Evolutionary conservation across 2,888 invertebrate genomes (phyloP).

Genomic region (Epistrophe eligans): DNA sequence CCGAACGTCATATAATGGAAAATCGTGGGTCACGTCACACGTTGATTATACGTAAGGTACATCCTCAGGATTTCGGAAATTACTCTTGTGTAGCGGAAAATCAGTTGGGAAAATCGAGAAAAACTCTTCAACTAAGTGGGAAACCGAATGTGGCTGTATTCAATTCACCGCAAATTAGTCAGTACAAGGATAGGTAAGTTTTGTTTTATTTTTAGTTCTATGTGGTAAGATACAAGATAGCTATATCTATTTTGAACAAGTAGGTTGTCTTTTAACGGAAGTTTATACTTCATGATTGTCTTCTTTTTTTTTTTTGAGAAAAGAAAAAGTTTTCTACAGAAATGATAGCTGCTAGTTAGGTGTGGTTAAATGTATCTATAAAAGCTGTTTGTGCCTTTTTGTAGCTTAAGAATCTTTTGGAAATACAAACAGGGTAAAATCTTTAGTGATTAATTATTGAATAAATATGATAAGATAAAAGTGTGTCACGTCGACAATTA

Average conservation of each 20-base stretch:
- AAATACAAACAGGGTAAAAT: background rate
- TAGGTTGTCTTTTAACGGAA: background rate
- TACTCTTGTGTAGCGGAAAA: conserved; percentile 89
- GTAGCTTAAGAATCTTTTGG: background rate
- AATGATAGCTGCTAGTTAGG: conserved; percentile 5
- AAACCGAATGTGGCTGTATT: conserved; percentile 88
- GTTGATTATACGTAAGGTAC: conserved; percentile 88
- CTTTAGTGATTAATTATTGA: background rate
- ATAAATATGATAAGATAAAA: background rate
- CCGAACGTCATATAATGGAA: conserved; percentile 88
- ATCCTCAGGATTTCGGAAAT: conserved; percentile 88
- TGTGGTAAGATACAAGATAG: background rate
- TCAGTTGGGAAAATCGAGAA: conserved; percentile 87
- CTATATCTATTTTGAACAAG: background rate
- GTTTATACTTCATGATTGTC: conserved; percentile 39
- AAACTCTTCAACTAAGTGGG: conserved; percentile 88
- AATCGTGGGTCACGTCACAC: conserved; percentile 88
- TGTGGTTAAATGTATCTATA: background rate
- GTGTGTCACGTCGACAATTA: background rate
- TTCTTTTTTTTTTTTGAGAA: conserved; percentile 5
- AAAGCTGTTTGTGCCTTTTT: conserved; percentile 41
- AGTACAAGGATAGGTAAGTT: conserved; percentile 84
- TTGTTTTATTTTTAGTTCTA: background rate
- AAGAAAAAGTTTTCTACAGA: conserved; percentile 11
- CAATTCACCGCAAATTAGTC: conserved; percentile 87